A percentile compares a stretch with the other conserved stretches of the same genome.
phyloP scores from a whole-genome alignment of 2,888 invertebrate species.

The Zootermopsis nevadensis region DNA sequence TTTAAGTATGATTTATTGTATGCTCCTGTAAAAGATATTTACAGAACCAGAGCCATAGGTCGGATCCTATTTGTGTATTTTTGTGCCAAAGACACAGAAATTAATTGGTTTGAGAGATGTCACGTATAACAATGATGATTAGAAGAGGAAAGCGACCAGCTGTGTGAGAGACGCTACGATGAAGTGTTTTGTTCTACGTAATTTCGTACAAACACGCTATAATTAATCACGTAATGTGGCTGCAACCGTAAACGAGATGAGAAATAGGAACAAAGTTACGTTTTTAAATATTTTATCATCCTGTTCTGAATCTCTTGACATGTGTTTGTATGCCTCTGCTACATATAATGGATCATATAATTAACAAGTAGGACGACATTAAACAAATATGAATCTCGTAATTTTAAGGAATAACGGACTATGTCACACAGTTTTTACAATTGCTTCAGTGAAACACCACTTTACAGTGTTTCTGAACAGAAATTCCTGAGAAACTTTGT shows the following conservation, averaged over 20 bases:
- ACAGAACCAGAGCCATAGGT: too few relatives aligned
- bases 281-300: constrained; percentile 13
- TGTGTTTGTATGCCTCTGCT: background rate
- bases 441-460: too few relatives aligned
- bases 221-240: constrained; percentile 19
- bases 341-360: background rate
- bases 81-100: background rate
- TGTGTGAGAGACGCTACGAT: background rate
- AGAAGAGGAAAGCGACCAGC: background rate
- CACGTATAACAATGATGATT: background rate
- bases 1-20: too few relatives aligned
- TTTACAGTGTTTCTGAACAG: too few relatives aligned
- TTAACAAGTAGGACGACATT: background rate
- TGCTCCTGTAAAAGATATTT: too few relatives aligned
- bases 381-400: background rate
- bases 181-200: background rate
- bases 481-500: too few relatives aligned
- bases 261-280: background rate
- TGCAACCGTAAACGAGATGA: background rate
- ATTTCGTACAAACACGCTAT: constrained; percentile 8
- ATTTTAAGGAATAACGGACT: too few relatives aligned
- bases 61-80: too few relatives aligned
- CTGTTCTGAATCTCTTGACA: background rate
- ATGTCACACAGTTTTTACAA: too few relatives aligned
- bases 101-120: background rate